Base-by-base conservation (phyloP, 2,113 vertebrate species). In the Poeciliopsis occidentalis region DNA sequence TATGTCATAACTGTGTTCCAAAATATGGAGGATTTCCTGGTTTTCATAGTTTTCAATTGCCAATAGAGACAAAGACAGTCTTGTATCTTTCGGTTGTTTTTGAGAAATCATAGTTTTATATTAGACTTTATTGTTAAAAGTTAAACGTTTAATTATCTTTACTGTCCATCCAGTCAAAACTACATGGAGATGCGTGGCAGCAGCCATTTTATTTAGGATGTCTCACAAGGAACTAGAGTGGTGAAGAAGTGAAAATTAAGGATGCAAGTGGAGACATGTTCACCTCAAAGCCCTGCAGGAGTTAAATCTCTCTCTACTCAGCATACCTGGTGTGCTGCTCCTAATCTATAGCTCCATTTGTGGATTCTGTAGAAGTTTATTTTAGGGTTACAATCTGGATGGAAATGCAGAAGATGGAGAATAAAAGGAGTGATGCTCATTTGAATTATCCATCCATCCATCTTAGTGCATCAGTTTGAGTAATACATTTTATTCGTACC, bases 311-410 rank as follows among this genome's bases (percentile, higher is more conserved):
- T 67, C 80, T 72, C 75, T 44, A 74, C 79, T 85, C 84, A 80
- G 80, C 81, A 80, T 76, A 91, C 72, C 77, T 72, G 84, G 81
- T 87, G 67, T 92, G 87, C 88, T 88, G 69, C 54, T 37, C 69
- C 82, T 92, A 92, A 92, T 91, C 88, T 80, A 67, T 74, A 47
- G 67, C 84, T 86, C 75, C 82, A 26, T 87, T 88, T 88, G 85
- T 90, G 89, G 88, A 91, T 85, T 78, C 81, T 71, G 87, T 90
- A 88, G 81, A 88, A 88, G 84, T 91, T 89, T 90, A 90, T 87
- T 89, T 86, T 71, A 78, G 81, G 76, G 77, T 73, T 86, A 64
- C 81, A 84, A 78, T 82, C 75, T 75, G 75, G 74, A 64, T 71
- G 66, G 37, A 85, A 87, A 87, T 65, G 57, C 32, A 64, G 71